These are phyloP conservation scores for Aplidium turbinatum DNA, from an alignment of 23 tunicate genomes.

Conservation along the genomic window DNA sequence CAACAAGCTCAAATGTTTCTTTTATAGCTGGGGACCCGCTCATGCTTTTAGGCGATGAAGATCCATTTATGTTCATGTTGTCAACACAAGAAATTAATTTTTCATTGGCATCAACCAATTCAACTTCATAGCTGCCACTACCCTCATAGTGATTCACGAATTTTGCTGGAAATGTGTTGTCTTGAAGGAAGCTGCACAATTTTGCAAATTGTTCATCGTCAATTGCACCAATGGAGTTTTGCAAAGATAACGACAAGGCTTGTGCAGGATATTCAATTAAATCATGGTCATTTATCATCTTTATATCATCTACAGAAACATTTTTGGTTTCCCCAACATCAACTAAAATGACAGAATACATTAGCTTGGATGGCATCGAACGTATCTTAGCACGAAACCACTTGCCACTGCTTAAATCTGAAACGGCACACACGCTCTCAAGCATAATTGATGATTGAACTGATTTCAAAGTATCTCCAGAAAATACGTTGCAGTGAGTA, in stretches of 20 bases:
- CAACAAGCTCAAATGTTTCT: constrained; percentile 24
- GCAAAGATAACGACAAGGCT: constrained; percentile 11
- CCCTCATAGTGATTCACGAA: constrained; percentile 4
- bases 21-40: too few species aligned
- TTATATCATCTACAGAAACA: background rate
- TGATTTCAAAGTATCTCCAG: too few species aligned
- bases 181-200: background rate
- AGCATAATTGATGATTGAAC: too few species aligned
- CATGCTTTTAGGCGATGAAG: too few species aligned
- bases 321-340: constrained; percentile 36
- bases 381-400: too few species aligned
- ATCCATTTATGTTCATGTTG: too few species aligned
- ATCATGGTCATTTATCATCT: background rate
- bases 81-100: background rate
- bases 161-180: constrained; percentile 17
- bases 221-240: background rate
- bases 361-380: too few species aligned
- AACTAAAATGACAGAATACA: constrained; percentile 15
- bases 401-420: too few species aligned
- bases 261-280: constrained; percentile 6
- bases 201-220: background rate
- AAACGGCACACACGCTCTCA: too few species aligned
- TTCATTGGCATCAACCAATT: background rate
- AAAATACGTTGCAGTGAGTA: too few species aligned
- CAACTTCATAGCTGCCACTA: background rate